phyloP scores from a whole-genome alignment of 2,797 vertebrate genomes.

The Lophius americanus region DNA sequence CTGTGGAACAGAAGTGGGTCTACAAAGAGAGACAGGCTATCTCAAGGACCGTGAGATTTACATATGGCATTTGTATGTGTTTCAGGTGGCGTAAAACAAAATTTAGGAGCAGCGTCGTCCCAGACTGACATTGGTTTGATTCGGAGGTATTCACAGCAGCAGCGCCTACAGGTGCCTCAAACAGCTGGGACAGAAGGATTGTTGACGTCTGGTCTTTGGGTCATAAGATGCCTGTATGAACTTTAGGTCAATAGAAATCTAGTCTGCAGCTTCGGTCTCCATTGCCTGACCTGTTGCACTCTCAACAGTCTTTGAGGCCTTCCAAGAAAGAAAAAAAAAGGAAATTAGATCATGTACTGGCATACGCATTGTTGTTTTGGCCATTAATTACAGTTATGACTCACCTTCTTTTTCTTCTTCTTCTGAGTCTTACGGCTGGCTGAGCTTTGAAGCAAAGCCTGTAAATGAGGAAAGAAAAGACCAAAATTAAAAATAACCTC shows the following conservation, averaged over 20 bases:
- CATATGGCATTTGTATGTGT: conserved; percentile 29
- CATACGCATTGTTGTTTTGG: background rate
- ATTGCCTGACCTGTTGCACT: conserved; percentile 89
- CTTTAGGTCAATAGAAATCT: conserved; percentile 54
- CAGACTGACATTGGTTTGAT: conserved; percentile 76
- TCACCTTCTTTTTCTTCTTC: conserved; percentile 99
- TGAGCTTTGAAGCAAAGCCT: conserved; percentile 97
- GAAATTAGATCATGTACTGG: background rate
- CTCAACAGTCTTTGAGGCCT: conserved; percentile 96
- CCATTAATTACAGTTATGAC: background rate
- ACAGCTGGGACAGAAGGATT: conserved; percentile 75
- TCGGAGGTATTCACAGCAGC: conserved; percentile 76
- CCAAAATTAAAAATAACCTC: conserved; percentile 11
- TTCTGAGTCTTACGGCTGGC: conserved; percentile 97
- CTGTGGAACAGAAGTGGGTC: conserved; percentile 32
- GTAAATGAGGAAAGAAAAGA: conserved; percentile 10
- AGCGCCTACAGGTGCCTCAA: conserved; percentile 71
- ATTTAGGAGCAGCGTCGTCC: conserved; percentile 75
- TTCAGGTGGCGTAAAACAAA: conserved; percentile 57
- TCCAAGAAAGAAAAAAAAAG: conserved; percentile 9
- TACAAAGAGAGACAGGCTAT: conserved; percentile 35
- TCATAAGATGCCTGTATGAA: conserved; percentile 63
- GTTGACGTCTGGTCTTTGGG: conserved; percentile 75
- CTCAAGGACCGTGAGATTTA: conserved; percentile 63
- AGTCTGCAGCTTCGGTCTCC: conserved; percentile 90